These are phyloP conservation scores for Aurelia coerulea DNA, from an alignment of 30 jellyfish, hydroid and myxozoan species.

Conservation along the genomic window DNA sequence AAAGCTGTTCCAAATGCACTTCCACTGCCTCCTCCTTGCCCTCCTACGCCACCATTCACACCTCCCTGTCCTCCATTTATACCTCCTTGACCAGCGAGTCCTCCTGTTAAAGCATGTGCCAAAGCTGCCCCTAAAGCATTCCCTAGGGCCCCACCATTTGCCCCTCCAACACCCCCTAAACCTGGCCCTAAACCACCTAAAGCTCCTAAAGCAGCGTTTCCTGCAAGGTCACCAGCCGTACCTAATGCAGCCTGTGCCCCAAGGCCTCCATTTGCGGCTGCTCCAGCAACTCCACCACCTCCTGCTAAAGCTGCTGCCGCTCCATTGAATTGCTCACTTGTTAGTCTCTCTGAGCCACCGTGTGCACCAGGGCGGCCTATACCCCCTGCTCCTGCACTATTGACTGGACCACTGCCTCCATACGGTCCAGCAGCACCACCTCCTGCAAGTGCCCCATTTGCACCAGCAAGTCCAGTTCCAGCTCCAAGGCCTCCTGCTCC, in stretches of 20 bases:
- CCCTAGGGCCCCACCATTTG: slow-evolving; percentile 25
- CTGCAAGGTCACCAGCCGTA: slow-evolving; percentile 53
- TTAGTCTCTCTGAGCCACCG: slow-evolving; percentile 66
- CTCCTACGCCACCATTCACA: slow-evolving; percentile 20
- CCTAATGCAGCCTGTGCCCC: slow-evolving; percentile 49
- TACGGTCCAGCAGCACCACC: slow-evolving; percentile 68
- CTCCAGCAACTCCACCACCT: slow-evolving; percentile 44
- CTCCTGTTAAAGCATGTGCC: slow-evolving; percentile 45
- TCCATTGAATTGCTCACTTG: slow-evolving; percentile 72
- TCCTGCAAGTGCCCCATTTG: slow-evolving; percentile 23
- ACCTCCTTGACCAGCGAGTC: slow-evolving; percentile 11
- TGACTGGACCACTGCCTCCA: slow-evolving; percentile 72
- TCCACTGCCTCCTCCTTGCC: slow-evolving; percentile 7
- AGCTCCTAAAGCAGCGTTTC: slow-evolving; percentile 61
- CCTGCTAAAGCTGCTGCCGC: slow-evolving; percentile 40
- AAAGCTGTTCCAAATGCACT: slow-evolving; percentile 15
- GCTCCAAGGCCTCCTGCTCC: slow-evolving; percentile 32
- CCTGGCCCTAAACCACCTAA: slow-evolving; percentile 20
- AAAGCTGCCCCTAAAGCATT: slow-evolving; percentile 21
- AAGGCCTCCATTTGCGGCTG: slow-evolving; percentile 26
- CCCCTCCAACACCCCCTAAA: slow-evolving; percentile 33
- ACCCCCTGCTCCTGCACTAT: slow-evolving; percentile 54
- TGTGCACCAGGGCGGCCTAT: slow-evolving; percentile 58
- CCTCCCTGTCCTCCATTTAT: slow-evolving; percentile 21
- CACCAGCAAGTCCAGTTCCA: background rate